Evolutionary conservation across 2,888 invertebrate genomes (phyloP).

Genomic region (Anagyrus pseudococci): DNA sequence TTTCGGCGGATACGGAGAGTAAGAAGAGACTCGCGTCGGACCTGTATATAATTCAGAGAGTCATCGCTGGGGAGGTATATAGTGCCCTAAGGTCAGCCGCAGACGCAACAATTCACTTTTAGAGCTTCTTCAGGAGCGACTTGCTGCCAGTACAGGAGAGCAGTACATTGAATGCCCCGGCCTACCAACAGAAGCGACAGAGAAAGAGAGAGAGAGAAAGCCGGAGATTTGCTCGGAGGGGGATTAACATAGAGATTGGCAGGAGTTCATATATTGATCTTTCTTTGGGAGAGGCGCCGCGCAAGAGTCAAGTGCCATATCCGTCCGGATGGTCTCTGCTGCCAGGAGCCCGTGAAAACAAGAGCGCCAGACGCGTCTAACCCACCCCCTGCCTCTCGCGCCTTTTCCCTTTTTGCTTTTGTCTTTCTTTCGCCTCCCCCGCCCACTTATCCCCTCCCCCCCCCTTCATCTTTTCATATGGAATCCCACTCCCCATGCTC

Average conservation of each 20-base stretch:
- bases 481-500: not conserved
- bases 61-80: too few species aligned
- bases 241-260: slow-evolving; percentile 63
- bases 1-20: too few species aligned
- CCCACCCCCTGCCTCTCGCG: slow-evolving; percentile 37
- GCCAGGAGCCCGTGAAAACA: slow-evolving; percentile 43
- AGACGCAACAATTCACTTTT: slow-evolving; percentile 63
- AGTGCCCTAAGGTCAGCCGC: slow-evolving; percentile 55
- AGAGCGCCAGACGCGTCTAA: slow-evolving; percentile 25
- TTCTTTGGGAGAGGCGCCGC: slow-evolving; percentile 25
- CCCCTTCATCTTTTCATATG: not conserved
- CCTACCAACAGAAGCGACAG: slow-evolving; percentile 1
- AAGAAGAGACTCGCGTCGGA: too few species aligned
- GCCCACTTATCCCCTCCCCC: not conserved
- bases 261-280: slow-evolving; percentile 60
- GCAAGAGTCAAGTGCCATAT: slow-evolving; percentile 52
- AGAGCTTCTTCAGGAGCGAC: slow-evolving; percentile 54
- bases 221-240: slow-evolving; percentile 33
- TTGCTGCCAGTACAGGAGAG: too few species aligned
- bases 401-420: slow-evolving; percentile 47
- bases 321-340: slow-evolving; percentile 44
- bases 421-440: not conserved
- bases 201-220: slow-evolving; percentile 21
- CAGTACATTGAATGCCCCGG: too few species aligned
- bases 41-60: too few species aligned